Percentiles rank a stretch among this genome's conserved stretches.
Evolutionary conservation across 35 echinoderm and acorn worm genomes (phyloP).

Genomic region (Strongylocentrotus purpuratus): DNA sequence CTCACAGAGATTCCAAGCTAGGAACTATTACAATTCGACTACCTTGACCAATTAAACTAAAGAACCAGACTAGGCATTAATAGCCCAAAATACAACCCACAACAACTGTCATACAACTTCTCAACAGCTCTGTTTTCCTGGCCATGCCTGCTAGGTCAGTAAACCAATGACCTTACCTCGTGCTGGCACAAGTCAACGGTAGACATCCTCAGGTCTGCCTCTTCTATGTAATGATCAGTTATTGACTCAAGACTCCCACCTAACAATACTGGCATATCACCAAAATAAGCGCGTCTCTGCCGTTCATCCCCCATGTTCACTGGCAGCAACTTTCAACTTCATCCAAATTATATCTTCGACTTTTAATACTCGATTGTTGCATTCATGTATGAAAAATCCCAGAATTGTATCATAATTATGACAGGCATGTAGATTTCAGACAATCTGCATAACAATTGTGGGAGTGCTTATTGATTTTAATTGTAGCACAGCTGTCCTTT

Average conservation of each 20-base stretch:
- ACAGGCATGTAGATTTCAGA: neutral
- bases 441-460: neutral
- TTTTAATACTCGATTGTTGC: neutral
- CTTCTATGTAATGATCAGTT: neutral
- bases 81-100: too few species aligned
- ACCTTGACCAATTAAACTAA: too few species aligned
- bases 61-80: too few species aligned
- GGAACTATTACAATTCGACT: too few species aligned
- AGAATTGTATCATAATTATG: neutral
- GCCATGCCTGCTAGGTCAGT: neutral
- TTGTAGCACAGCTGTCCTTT: neutral
- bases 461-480: neutral
- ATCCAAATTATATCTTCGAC: neutral
- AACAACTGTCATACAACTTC: neutral
- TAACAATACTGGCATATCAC: slow-evolving; percentile 10
- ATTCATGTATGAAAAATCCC: neutral
- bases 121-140: neutral
- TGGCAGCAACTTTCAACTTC: neutral
- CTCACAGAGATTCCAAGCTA: too few species aligned
- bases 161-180: neutral
- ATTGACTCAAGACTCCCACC: neutral
- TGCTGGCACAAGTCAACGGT: neutral
- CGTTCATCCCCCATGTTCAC: neutral
- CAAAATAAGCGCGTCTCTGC: neutral
- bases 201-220: neutral